Percentiles rank a stretch among this genome's conserved stretches.
These are phyloP conservation scores for Calliopum simillimum DNA, from an alignment of 2,888 invertebrate species.

Conservation along the genomic window DNA sequence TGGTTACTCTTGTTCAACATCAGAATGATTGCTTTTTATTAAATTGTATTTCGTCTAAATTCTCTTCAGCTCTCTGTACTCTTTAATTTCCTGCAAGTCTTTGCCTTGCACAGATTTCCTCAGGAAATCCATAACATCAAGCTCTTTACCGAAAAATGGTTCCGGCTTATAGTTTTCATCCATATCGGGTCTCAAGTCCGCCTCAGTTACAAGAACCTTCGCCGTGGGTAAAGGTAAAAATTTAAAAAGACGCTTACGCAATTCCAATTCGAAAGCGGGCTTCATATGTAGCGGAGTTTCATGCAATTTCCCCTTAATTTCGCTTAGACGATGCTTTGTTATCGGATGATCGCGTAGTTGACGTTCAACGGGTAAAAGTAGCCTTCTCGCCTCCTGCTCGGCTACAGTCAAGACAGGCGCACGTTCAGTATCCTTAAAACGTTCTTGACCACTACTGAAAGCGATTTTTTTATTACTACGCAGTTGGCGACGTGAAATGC, in stretches of 20 bases:
- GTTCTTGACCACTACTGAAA: conserved; percentile 59
- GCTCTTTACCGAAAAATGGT: neutral
- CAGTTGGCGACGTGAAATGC: conserved; percentile 54
- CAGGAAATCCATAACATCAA: neutral
- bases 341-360: conserved; percentile 53
- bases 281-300: conserved; percentile 53
- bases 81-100: no score
- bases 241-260: conserved; percentile 59
- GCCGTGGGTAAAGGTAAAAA: conserved; percentile 58
- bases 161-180: no score
- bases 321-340: conserved; percentile 29
- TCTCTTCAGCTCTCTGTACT: no score
- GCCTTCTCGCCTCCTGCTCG: conserved; percentile 51
- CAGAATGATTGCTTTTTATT: no score
- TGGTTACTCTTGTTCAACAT: no score
- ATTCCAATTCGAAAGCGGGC: conserved; percentile 47
- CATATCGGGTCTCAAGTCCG: conserved; percentile 46
- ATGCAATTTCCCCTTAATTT: conserved; percentile 48
- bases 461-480: conserved; percentile 61
- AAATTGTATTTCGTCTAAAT: no score
- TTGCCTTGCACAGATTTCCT: no score
- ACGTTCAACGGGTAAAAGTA: conserved; percentile 49
- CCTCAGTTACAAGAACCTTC: conserved; percentile 56
- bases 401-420: conserved; percentile 48
- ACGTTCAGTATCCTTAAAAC: conserved; percentile 54